phyloP scores from a whole-genome alignment of 2,888 invertebrate genomes.

The Hecatera dysodea region DNA sequence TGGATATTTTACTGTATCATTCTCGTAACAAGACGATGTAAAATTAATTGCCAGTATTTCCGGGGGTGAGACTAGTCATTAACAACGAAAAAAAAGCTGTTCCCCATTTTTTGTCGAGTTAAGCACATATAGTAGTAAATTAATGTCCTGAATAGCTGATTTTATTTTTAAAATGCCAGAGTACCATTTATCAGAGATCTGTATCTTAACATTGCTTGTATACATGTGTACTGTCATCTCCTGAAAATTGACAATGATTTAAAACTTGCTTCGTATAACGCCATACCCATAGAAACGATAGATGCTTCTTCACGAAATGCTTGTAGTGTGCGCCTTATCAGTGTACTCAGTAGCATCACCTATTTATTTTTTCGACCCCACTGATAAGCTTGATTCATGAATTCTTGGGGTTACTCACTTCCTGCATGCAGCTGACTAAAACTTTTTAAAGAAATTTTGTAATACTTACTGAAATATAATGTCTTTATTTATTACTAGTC shows the following conservation, averaged over 20 bases:
- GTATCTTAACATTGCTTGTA: not conserved
- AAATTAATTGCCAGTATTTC: too few species aligned
- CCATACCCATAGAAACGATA: slow-evolving; percentile 3
- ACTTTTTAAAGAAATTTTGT: slow-evolving; percentile 11
- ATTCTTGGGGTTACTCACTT: slow-evolving; percentile 80
- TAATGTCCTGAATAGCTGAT: not conserved
- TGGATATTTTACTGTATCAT: not conserved
- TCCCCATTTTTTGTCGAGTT: not conserved
- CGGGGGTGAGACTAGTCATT: too few species aligned
- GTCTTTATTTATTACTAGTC: too few species aligned
- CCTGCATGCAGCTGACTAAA: slow-evolving; percentile 69
- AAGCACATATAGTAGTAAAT: not conserved
- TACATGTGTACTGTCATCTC: not conserved
- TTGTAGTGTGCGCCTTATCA: slow-evolving; percentile 55
- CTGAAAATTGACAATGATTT: not conserved
- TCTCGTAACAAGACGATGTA: not conserved
- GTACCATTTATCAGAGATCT: too few species aligned
- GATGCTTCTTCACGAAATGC: slow-evolving; percentile 35
- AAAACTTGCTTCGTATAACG: not conserved
- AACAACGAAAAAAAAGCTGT: too few species aligned
- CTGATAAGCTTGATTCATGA: slow-evolving; percentile 83
- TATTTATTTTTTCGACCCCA: slow-evolving; percentile 60
- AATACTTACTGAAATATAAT: slow-evolving; percentile 12
- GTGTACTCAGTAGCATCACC: slow-evolving; percentile 41
- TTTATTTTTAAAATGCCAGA: not conserved